A percentile compares a stretch with the other conserved stretches of the same genome.
Evolutionary conservation across 2,797 vertebrate species (phyloP).

Genomic region (Coreius guichenoti): DNA sequence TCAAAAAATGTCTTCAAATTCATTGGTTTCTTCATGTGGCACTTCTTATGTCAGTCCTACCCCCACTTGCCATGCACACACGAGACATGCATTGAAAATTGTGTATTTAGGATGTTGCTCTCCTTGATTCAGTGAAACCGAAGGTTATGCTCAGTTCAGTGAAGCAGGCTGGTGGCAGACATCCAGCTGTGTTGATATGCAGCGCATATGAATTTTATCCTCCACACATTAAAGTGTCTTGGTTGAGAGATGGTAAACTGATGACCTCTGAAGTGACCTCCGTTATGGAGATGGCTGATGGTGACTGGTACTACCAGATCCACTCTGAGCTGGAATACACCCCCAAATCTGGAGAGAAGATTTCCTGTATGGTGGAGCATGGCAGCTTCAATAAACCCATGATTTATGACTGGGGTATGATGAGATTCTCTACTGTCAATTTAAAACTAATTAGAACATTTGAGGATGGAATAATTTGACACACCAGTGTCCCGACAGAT

Average conservation of each 20-base stretch:
- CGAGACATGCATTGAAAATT: background rate
- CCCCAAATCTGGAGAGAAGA: conserved; percentile 67
- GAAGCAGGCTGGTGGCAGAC: background rate
- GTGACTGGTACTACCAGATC: conserved; percentile 75
- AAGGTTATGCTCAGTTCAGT: conserved; percentile 56
- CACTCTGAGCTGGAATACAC: conserved; percentile 64
- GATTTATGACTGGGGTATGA: conserved; percentile 68
- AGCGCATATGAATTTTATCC: conserved; percentile 50
- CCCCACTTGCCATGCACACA: too few relatives aligned
- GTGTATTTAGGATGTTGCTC: background rate
- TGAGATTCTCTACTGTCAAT: background rate
- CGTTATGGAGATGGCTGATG: conserved; percentile 60
- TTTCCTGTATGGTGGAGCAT: conserved; percentile 24
- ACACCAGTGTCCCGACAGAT: conserved; percentile 52
- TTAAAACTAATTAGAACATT: background rate
- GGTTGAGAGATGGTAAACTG: conserved; percentile 64
- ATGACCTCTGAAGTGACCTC: conserved; percentile 37
- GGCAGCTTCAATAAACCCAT: conserved; percentile 38
- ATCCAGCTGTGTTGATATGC: conserved; percentile 37
- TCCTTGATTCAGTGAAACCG: conserved; percentile 58
- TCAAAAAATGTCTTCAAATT: too few relatives aligned
- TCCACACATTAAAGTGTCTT: conserved; percentile 52
- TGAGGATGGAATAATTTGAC: background rate
- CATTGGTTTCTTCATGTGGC: too few relatives aligned
- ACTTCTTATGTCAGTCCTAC: too few relatives aligned